Conservation (phyloP, 2,797 vertebrate genomes). For the Pseudopleuronectes americanus region DNA sequence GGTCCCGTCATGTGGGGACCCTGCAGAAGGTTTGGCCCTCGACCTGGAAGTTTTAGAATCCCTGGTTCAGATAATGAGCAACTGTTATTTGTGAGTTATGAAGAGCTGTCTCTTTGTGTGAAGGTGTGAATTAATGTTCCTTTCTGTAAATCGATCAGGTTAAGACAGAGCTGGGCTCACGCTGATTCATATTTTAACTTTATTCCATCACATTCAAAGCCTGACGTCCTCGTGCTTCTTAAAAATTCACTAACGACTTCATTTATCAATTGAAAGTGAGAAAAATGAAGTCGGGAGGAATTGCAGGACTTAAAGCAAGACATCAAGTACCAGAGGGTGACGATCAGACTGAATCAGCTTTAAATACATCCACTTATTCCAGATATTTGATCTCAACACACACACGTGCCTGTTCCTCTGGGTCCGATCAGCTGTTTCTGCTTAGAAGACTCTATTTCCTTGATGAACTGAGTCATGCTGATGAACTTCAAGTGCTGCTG, state of each 20-base stretch:
- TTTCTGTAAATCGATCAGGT: background rate
- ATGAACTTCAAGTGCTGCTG: slow-evolving; percentile 18
- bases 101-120: slow-evolving; percentile 12
- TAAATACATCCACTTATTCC: too few species aligned
- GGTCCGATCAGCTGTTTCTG: background rate
- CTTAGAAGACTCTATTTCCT: slow-evolving; percentile 8
- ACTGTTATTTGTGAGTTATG: slow-evolving; percentile 2
- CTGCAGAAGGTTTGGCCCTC: slow-evolving; percentile 12
- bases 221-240: background rate
- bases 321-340: background rate
- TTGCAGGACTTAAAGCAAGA: background rate
- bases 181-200: background rate
- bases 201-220: too few species aligned
- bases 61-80: slow-evolving; percentile 22
- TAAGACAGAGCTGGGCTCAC: background rate
- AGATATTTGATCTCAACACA: background rate
- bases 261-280: background rate
- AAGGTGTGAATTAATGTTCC: slow-evolving; percentile 1
- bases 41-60: slow-evolving; percentile 1
- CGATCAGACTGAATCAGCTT: too few species aligned
- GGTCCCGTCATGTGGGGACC: slow-evolving; percentile 36
- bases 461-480: slow-evolving; percentile 3
- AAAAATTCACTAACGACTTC: background rate
- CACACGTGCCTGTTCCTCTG: background rate
- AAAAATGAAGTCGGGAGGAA: background rate